A percentile compares a stretch with the other conserved stretches of the same genome.
These are phyloP conservation scores for Hystrix cristata DNA, from an alignment of 2,113 vertebrate species.

Conservation along the genomic window DNA sequence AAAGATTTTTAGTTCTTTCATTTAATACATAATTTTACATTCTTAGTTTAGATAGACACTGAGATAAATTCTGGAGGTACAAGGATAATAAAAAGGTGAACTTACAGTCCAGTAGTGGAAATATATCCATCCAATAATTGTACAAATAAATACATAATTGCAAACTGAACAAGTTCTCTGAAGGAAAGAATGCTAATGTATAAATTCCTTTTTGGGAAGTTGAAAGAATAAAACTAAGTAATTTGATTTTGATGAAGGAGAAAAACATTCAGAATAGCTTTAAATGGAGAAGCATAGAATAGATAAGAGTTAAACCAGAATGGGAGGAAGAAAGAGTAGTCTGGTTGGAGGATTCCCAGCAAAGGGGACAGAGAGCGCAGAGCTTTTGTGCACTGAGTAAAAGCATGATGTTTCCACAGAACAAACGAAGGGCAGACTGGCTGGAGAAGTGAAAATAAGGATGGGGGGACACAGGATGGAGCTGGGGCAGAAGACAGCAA, in stretches of 20 bases:
- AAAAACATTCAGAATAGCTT: not conserved
- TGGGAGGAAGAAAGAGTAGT: not conserved
- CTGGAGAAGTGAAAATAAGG: not conserved
- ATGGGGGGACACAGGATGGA: not conserved
- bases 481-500: rapidly evolving
- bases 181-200: not conserved
- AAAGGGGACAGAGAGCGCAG: not conserved
- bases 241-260: not conserved
- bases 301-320: not conserved
- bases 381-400: not conserved
- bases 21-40: slow-evolving; percentile 34
- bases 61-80: not conserved
- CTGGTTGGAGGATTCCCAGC: not conserved
- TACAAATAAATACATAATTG: slow-evolving; percentile 38
- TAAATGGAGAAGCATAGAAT: not conserved
- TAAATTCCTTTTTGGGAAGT: not conserved
- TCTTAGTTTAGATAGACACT: not conserved
- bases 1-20: not conserved
- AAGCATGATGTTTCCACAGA: not conserved
- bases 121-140: slow-evolving; percentile 62
- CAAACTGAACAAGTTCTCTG: slow-evolving; percentile 8
- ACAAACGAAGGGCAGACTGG: not conserved
- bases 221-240: not conserved
- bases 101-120: not conserved
- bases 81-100: not conserved